phyloP scores from a whole-genome alignment of 2,113 vertebrate species.

The Phaethornis superciliosus region DNA sequence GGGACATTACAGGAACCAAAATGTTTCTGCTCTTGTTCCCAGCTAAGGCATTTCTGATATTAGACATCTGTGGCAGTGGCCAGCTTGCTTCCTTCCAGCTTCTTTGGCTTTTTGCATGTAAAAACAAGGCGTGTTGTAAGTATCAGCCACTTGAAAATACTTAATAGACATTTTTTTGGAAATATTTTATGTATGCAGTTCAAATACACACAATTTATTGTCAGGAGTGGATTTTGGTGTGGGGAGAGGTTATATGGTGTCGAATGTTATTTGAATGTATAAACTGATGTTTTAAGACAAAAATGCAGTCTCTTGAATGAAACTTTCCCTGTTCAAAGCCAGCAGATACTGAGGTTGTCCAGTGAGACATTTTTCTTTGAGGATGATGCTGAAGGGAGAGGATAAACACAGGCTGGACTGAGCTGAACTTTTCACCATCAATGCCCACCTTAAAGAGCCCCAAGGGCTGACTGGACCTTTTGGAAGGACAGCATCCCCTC shows the following conservation, averaged over 20 bases:
- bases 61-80: background rate
- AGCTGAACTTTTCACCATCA: background rate
- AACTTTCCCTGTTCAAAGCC: background rate
- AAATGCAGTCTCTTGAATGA: background rate
- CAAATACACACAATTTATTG: background rate
- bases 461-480: background rate
- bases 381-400: background rate
- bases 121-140: background rate
- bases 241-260: background rate
- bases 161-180: background rate
- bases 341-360: background rate
- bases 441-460: background rate
- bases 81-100: background rate
- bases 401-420: background rate
- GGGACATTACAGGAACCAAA: background rate
- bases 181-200: background rate
- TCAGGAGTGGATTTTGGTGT: background rate
- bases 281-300: background rate
- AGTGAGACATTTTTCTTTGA: background rate
- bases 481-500: rapidly evolving
- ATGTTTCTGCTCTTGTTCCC: background rate
- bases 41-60: background rate
- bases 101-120: background rate
- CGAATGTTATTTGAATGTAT: too few relatives aligned
- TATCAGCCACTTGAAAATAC: background rate